phyloP scores from a whole-genome alignment of 2,113 vertebrate genomes.

The Octodon degus region DNA sequence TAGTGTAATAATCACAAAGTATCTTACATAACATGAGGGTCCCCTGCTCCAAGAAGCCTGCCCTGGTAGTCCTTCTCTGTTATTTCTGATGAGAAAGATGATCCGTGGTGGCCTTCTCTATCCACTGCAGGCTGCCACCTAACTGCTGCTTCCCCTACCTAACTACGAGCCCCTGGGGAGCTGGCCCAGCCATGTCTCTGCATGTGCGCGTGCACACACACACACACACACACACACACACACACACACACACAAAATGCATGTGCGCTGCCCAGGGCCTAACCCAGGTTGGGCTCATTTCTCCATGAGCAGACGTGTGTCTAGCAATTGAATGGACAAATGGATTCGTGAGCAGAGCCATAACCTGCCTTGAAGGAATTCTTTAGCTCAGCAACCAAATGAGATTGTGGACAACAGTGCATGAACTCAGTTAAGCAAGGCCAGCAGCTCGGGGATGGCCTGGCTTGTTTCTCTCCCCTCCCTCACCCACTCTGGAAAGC shows the following conservation, averaged over 20 bases:
- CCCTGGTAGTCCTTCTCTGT: neutral
- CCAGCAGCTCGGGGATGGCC: neutral
- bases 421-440: neutral
- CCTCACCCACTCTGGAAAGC: neutral
- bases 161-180: neutral
- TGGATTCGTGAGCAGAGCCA: neutral
- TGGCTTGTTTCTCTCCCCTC: neutral
- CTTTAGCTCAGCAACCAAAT: neutral
- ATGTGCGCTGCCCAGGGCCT: neutral
- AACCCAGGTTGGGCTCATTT: neutral
- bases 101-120: neutral
- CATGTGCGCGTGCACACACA: accelerated
- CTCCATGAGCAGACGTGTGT: neutral
- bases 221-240: accelerated
- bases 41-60: neutral
- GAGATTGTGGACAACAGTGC: neutral
- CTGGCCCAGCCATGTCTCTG: neutral
- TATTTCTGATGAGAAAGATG: neutral
- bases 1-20: neutral
- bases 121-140: neutral
- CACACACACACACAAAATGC: too few species aligned
- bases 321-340: neutral
- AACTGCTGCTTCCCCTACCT: neutral
- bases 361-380: neutral
- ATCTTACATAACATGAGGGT: neutral